Conservation (phyloP, 2,113 vertebrate species). For the Colinus virginianus region DNA sequence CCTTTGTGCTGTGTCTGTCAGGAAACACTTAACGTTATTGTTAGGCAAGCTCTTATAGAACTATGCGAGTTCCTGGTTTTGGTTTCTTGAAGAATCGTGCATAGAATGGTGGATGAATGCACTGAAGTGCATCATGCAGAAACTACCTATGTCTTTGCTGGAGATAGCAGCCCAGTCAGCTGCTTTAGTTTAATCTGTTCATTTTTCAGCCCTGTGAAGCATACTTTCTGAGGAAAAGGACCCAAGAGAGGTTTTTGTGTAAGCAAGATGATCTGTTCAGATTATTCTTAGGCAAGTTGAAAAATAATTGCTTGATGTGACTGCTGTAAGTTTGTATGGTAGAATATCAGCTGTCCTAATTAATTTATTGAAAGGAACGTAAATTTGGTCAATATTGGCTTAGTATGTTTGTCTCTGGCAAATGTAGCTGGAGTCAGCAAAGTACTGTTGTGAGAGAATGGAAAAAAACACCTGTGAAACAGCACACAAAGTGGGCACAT, state of each 20-base stretch:
- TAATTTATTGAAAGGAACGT: neutral
- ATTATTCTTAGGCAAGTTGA: neutral
- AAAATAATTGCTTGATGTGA: neutral
- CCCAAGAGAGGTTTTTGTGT: neutral
- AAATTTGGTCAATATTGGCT: neutral
- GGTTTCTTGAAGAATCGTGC: neutral
- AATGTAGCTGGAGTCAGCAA: neutral
- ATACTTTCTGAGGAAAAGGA: neutral
- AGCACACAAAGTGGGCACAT: neutral
- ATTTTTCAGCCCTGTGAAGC: constrained; percentile 4
- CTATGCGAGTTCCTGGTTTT: neutral
- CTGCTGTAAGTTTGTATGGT: neutral
- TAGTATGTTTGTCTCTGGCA: neutral
- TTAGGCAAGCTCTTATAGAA: neutral
- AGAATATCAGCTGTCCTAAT: neutral
- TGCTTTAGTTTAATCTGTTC: constrained; percentile 53
- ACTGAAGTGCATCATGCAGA: neutral
- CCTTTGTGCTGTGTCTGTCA: neutral
- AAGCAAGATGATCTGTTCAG: neutral
- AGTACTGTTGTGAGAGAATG: neutral
- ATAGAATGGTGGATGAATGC: neutral
- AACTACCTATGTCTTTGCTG: neutral
- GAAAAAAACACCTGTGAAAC: constrained; percentile 1
- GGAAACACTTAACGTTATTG: neutral
- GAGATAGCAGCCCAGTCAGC: neutral